Base-by-base conservation (phyloP, 2,888 invertebrate species). In the Pristionchus entomophagus region DNA sequence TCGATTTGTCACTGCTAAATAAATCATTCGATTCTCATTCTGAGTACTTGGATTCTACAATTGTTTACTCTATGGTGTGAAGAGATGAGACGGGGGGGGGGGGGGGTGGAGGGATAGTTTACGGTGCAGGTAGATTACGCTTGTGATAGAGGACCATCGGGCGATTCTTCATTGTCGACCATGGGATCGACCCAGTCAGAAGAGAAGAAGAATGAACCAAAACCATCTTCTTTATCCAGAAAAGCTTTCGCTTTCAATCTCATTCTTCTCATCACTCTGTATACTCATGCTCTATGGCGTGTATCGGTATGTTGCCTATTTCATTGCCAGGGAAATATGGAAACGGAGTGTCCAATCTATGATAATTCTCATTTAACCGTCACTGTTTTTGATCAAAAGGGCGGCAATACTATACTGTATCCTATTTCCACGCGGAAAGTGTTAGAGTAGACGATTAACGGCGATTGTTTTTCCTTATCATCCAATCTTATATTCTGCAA, bases 81-180 rank as follows among this genome's bases (percentile, higher is more conserved):
- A 77, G n/a, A n/a, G n/a, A n/a, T n/a, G n/a, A n/a, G n/a, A n/a
- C n/a, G n/a, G n/a, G n/a, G n/a, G n/a, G n/a, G n/a, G n/a, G n/a
- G n/a, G n/a, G n/a, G n/a, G n/a, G n/a, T n/a, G n/a, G n/a, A 59
- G 59, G 26, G 78, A 41, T 80, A 80, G 78, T 51, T 80, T 51
- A 80, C 51, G 17, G 32, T 19, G 14, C 26, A 35, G 78, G 3
- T n/a, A 19, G 45, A 73, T 73, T 45, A 73, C 41, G 22, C 73
- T n/a, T 73, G n/a, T 8, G 51, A 51, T 29, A 32, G 29, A 17
- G 35, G 29, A 8, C 51, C 5, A 45, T 80, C 6, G 41, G 8
- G 51, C 29, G 29, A 32, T 4, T 80, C 19, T 32, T 32, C 78
- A 29, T 77, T 12, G 41, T 49, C 19, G 32, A 22, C 17, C 29